Evolutionary conservation across 2,797 vertebrate genomes (phyloP), one percentile per base, ranked within the genome.

Genomic region (Tragopan temminckii): DNA sequence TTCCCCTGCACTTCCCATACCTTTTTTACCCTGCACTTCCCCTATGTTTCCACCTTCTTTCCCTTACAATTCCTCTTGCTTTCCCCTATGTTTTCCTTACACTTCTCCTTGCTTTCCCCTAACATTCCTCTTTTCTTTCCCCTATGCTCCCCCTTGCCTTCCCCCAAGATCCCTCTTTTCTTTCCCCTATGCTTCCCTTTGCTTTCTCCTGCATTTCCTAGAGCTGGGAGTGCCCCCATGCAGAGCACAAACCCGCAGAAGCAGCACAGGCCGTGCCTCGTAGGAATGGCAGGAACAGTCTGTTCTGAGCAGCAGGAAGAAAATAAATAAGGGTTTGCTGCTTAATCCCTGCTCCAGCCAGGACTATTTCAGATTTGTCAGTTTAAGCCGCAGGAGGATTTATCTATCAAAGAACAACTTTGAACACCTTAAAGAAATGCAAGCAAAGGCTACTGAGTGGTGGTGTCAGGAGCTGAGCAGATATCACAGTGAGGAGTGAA

Each of bases 371-470:
- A 84, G 59, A 74, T 86, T 86, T 91, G 81, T 77, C 77, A 71
- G 61, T 48, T 90, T 85, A 93, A 89, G 52, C 29, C 66, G 64
- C 53, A 42, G 80, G 31, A 91, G 81, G 59, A 76, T 87, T 96
- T 95, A 92, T 95, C 62, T 92, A 69, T 72, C 55, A 80, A 78
- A 91, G 52, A 88, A 61, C n/a, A 75, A 80, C 87, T 94, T 79
- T 57, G 58, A 89, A 48, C 67, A 83, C 78, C 84, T 85, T 87
- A 21, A 85, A 90, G 77, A 89, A 92, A 89, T 35, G 50, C 55
- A 83, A 50, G 59, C 87, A 92, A 38, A 80, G 27, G 35, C 71
- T 53, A 50, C 69, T 77, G 64, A 92, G 70, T 58, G 58, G 67
- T 53, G n/a, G 62, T 87, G 71, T 77, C 71, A 61, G 53, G 46